Evolutionary conservation across 35 echinoderm and acorn worm genomes (phyloP), one percentile per base, ranked within the genome.

Genomic region (Stichopus chloronotus): DNA sequence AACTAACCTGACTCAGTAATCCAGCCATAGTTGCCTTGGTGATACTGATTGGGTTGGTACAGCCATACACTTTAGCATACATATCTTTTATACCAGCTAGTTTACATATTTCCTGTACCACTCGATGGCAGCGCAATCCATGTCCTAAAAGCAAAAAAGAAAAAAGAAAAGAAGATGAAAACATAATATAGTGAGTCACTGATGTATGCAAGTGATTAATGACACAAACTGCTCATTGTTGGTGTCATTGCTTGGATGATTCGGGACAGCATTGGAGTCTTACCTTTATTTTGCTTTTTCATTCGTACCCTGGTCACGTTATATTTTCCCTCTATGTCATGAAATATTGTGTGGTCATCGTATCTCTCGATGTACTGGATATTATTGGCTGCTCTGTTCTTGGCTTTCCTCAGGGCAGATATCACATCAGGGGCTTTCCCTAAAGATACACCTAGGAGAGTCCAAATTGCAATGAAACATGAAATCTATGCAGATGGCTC

Each of bases 231-330:
- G 14, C 59, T 61, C 59, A 61, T 61, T 61, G 8, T 61, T 61
- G 59, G 30, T 43, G 30, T 43, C 30, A 43, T 43, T 43, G 3
- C 30, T 43, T 43, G 30, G 30, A 43, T 43, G 30, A 3, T 43
- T 43, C 3, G 30, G 3, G 0, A 43, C 30, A 43, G 30, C 30
- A 43, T 3, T 43, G 30, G 30, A 43, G 30, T 43, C 90, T n/a
- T 94, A 98, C 96, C 96, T 92, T 98, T 98, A 56, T 95, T 94
- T 87, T 98, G 96, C 90, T 94, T 96, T n/a, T 79, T 92, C 84
- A 98, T 95, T n/a, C 96, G 88, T 0, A 98, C 83, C 93, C 96
- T 94, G 86, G 96, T 98, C 7, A 88, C 93, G 23, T 94, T 89
- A 78, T 90, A 98, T 55, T 88, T 98, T 83, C 92, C 92, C 79